Evolutionary conservation across 1,140 invertebrate species (phyloP).

Genomic region (Ceratosolen fusciceps): DNA sequence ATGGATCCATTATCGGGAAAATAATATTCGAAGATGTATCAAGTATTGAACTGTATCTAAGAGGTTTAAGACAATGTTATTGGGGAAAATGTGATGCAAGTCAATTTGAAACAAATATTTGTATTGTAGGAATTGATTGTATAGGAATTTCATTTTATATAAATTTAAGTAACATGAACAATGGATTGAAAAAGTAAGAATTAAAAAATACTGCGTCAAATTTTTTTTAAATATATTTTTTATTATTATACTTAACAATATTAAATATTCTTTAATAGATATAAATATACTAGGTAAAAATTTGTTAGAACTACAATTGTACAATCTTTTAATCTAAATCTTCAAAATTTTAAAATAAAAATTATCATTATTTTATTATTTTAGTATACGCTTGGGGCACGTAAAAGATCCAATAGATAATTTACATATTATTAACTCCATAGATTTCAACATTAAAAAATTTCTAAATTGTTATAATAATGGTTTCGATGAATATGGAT

Average conservation of each 20-base stretch:
- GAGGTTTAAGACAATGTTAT: conserved; percentile 71
- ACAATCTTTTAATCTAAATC: neutral
- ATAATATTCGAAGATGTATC: conserved; percentile 61
- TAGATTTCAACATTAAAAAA: conserved; percentile 43
- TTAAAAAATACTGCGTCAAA: neutral
- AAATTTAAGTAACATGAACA: conserved; percentile 61
- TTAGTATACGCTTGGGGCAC: conserved; percentile 54
- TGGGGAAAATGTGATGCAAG: conserved; percentile 61
- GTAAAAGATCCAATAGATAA: conserved; percentile 41
- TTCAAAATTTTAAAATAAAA: neutral
- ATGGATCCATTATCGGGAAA: conserved; percentile 70
- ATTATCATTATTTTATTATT: conserved; percentile 30
- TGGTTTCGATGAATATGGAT: conserved; percentile 28
- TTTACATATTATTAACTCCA: conserved; percentile 39
- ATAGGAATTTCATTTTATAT: conserved; percentile 69
- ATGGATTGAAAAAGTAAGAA: conserved; percentile 69
- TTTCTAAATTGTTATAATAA: conserved; percentile 39
- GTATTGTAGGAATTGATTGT: conserved; percentile 59
- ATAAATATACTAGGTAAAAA: too few species aligned
- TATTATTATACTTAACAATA: neutral
- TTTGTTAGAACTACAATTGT: neutral
- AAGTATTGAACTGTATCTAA: conserved; percentile 65
- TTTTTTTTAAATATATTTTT: neutral
- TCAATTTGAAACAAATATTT: conserved; percentile 59
- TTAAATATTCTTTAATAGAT: neutral